Base-by-base conservation (phyloP, 2,888 invertebrate genomes). In the Rambutsinella grinnellia region DNA sequence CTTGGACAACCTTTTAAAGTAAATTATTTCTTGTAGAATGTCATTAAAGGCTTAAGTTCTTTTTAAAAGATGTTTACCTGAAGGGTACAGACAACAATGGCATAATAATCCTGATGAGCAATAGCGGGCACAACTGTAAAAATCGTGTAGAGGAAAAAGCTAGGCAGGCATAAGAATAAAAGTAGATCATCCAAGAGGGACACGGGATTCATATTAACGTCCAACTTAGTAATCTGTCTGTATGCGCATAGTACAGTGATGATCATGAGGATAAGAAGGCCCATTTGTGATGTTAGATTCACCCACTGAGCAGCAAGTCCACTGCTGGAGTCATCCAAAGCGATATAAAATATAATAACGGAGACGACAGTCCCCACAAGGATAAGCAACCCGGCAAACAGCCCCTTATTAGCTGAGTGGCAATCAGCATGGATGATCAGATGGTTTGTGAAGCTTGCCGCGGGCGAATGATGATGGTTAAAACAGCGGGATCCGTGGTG, bases 361-460 rank as follows among this genome's bases (percentile, higher is more conserved):
- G 89, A 89, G 79, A 90, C 89, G 79, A 91, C 87, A 1, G 89
- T 87, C 17, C 89, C 87, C 5, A 89, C 90, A 85, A 90, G 87
- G 6, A 91, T 86, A 23, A 90, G 87, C n/a, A 92, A 87, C 2
- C 93, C 93, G 5, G 89, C 87, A 86, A 93, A 93, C 24, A 93
- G 87, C 1, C 93, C 93, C 76, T 91, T 90, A 87, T 92, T 93
- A 67, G 93, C 91, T 1, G 93, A 91, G 84, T 93, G 92, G 85
- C 93, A 94, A 87, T 94, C 93, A 0, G 92, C 91, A 84, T 91
- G 89, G 79, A 92, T 90, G 54, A 91, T 89, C 44, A 91, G 87
- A 84, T 90, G 84, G 74, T 85, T 84, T 60, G 83, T 81, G 71
- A 84, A 82, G 71, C 82, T 80, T 53, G 81, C 81, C 49, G 79